Base-by-base conservation (phyloP, 1,140 invertebrate species). In the Teleopsis dalmanni region DNA sequence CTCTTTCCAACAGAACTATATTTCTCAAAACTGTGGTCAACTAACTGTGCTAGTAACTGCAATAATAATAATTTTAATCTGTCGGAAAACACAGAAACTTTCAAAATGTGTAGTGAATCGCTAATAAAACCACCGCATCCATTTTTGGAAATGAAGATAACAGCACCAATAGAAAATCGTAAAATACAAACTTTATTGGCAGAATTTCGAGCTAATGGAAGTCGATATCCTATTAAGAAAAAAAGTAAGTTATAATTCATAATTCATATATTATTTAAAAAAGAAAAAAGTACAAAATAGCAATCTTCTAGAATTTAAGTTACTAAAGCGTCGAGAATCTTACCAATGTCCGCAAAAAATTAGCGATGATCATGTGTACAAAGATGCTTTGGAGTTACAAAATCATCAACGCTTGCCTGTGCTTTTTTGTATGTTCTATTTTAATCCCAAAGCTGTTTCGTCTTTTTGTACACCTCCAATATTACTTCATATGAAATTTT, bases 391-490 rank as follows among this genome's bases (percentile, higher is more conserved):
- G 2, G 85, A 93, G 65, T 85, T 88, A 0, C 78, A 78, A 37
- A 86, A 86, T 70, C 95, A 98, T 72, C 95, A 98, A 74, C 73
- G 82, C 31, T 71, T 98, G 8, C 81, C 88, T 6, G 84, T 98
- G 23, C 73, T 98, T 23, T 93, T 97, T 65, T 96, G 91, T 62
- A 96, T 90, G 68, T 96, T 89, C 62, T 87, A 89, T 47, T 80
- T 80, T 52, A 81, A 82, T 50, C 60, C 62, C 14, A 68, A 71
- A 33, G 58, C 58, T 2, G 65, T 59, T 1, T 62, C 67, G 0
- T 64, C 63, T 3, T 63, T 70, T 48, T 64, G 60, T 48, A 59
- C 60, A 49, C 52, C 62, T 29, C 52, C 70, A 19, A 59, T 59
- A 44, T 40, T 71, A 22, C 51, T 69, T 49, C 61, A 71, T 40